These are phyloP conservation scores for Drosophila ficusphila DNA, from an alignment of 1,140 invertebrate genomes.

Conservation along the genomic window DNA sequence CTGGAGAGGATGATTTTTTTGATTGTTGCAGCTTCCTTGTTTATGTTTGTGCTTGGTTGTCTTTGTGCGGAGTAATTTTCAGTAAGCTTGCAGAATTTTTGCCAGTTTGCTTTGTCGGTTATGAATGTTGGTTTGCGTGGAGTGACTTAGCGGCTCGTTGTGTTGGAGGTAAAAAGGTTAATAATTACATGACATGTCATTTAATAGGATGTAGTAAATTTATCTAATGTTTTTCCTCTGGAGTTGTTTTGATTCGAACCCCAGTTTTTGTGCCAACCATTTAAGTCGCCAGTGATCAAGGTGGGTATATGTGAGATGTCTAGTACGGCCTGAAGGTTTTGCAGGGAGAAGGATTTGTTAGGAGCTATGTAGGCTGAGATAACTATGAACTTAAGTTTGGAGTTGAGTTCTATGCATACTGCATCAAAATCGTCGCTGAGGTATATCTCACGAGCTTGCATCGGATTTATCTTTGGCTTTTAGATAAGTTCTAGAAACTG, in stretches of 20 bases:
- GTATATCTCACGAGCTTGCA: slow-evolving; percentile 1
- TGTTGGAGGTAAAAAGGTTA: slow-evolving; percentile 9
- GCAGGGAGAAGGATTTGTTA: neutral
- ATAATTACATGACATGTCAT: slow-evolving; percentile 1
- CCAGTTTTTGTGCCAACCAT: neutral
- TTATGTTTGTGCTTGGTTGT: too few species aligned
- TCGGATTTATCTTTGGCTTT: too few species aligned
- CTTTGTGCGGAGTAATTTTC: too few species aligned
- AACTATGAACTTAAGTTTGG: slow-evolving; percentile 7
- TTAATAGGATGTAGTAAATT: neutral
- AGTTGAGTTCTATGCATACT: slow-evolving; percentile 11
- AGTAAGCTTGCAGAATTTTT: too few species aligned
- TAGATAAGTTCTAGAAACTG: too few species aligned
- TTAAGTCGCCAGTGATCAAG: too few species aligned
- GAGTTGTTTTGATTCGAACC: neutral
- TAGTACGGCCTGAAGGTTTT: neutral
- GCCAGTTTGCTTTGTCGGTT: too few species aligned
- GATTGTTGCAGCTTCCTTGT: too few species aligned
- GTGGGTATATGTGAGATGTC: too few species aligned
- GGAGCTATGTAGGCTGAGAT: slow-evolving; percentile 5
- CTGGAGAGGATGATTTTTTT: too few species aligned
- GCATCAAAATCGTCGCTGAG: too few species aligned
- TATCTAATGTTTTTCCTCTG: neutral
- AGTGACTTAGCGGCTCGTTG: neutral
- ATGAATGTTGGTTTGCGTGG: too few species aligned